Conservation (phyloP, 2,888 invertebrate genomes). For the Pardosa pseudoannulata region DNA sequence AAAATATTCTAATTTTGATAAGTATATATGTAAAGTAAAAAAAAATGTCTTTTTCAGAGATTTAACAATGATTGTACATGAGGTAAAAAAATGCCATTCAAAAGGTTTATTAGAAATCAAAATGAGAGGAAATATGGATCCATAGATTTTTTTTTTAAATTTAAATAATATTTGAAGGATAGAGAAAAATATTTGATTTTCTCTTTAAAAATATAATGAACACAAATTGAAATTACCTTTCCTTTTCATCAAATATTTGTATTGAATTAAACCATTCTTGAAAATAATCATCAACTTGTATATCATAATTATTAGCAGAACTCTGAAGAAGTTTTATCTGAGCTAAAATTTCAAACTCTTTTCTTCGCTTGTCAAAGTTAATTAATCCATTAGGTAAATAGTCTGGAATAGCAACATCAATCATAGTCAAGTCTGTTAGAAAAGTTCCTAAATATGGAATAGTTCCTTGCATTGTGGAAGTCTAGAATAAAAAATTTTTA, state of each 20-base stretch:
- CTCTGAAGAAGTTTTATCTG: slow-evolving; percentile 95
- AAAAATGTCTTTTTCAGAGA: too few species aligned
- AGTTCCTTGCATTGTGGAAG: slow-evolving; percentile 82
- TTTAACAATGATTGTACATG: too few species aligned
- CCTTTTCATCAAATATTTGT: slow-evolving; percentile 92
- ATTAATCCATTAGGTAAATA: slow-evolving; percentile 83
- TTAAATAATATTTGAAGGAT: too few species aligned
- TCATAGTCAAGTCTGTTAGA: slow-evolving; percentile 98
- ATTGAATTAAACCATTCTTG: slow-evolving; percentile 97
- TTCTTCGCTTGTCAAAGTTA: slow-evolving; percentile 98
- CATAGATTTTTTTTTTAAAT: too few species aligned
- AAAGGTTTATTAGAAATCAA: too few species aligned
- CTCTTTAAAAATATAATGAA: too few species aligned
- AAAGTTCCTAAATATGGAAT: slow-evolving; percentile 99
- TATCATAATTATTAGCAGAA: slow-evolving; percentile 95
- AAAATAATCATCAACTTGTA: slow-evolving; percentile 90
- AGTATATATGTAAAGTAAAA: too few species aligned
- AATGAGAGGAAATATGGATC: too few species aligned
- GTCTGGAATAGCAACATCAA: slow-evolving; percentile 84
- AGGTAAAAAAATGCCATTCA: too few species aligned
- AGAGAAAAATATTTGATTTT: too few species aligned
- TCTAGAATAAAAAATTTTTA: slow-evolving; percentile 41
- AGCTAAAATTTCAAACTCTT: slow-evolving; percentile 98
- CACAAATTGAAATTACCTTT: slow-evolving; percentile 82
- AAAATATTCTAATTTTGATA: too few species aligned